Base-by-base conservation (phyloP, 2,113 vertebrate species). In the Ranitomeya imitator region DNA sequence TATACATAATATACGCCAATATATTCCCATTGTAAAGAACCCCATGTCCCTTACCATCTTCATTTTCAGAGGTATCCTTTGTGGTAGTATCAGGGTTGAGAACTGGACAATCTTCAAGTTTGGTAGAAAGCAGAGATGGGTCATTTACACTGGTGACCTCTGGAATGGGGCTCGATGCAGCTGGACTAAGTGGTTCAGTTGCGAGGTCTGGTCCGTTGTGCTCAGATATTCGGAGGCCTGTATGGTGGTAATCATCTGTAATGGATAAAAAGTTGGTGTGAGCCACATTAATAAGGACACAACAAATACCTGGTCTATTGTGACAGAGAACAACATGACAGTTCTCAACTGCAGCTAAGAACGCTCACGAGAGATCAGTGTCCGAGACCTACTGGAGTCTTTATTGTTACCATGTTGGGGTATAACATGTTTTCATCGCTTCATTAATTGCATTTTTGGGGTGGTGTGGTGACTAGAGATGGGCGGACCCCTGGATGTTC, bases 11-110 rank as follows among this genome's bases (percentile, higher is more conserved):
- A 23, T 23, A 11, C 23, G 2, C 65, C n/a, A 2, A 5, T 67
- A 16, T 1, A 67, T n/a, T 67, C 11, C 21, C 19, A 21, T 5
- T 74, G 19, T 13, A 13, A 26, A 45, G 59, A 3, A 7, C 14
- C 3, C 21, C 51, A 6, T 14, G 21, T 13, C 71, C 26, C 31
- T 57, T 85, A 88, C 87, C 87, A 67, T 57, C 45, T 8, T 84
- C 82, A 45, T 52, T 69, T 61, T 93, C 94, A 21, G 95, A 95
- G n/a, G 95, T 93, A 86, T 95, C 95, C 85, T 95, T 86, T 0
- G 95, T 63, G 0, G 78, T 9, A 81, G 78, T 9, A 81, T 93
- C 93, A 76, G 91, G 92, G 37, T 92, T 93, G 88, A 94, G 94
- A 61, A 94, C 93, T 71, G 90, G 93, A 65, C 92, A 13, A 59